Base-by-base conservation (phyloP, 2,797 vertebrate species). In the Pseudochirops corinnae region DNA sequence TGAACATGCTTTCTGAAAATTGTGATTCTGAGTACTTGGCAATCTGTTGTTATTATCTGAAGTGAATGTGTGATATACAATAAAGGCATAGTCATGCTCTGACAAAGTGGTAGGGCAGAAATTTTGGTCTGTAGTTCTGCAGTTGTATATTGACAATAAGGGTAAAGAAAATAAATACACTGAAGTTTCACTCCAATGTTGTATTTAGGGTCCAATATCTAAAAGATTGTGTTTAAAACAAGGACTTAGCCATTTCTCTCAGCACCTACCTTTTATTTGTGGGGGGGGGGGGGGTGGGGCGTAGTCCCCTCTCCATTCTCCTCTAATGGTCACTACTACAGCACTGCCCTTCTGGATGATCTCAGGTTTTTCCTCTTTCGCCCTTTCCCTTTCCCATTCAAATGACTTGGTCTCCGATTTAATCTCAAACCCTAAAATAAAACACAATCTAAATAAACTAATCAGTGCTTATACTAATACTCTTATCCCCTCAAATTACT, bases 111-210 rank as follows among this genome's bases (percentile, higher is more conserved):
- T 62, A 95, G 92, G 5, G 92, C n/a, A 92, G 67, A 92, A 87
- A 60, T 96, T 55, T 95, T 92, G 21, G 12, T 94, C 26, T 94
- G 4, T 95, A 10, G 4, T 56, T 93, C 16, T 94, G 92, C 5
- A 60, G 11, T 91, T 94, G 91, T 67, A 95, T 95, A 91, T 26
- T 93, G 21, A 93, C 92, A 93, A 56, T 33, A 96, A 97, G 91
- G 94, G 53, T 93, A 10, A 7, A 95, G 55, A 55, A 29, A 91
- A 95, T 92, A 62, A 67, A 95, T 96, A 31, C 24, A n/a, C 82
- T 33, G 62, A 52, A 14, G 58, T 1, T 92, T 87, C 53, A 93
- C 90, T 55, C 90, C 11, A 55, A 91, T 93, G 93, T 46, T 58
- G 24, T 55, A 92, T 33, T 93, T 94, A 13, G 28, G 21, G 18